Evolutionary conservation across 2,113 vertebrate genomes (phyloP).

Genomic region (Psilopogon haemacephalus): DNA sequence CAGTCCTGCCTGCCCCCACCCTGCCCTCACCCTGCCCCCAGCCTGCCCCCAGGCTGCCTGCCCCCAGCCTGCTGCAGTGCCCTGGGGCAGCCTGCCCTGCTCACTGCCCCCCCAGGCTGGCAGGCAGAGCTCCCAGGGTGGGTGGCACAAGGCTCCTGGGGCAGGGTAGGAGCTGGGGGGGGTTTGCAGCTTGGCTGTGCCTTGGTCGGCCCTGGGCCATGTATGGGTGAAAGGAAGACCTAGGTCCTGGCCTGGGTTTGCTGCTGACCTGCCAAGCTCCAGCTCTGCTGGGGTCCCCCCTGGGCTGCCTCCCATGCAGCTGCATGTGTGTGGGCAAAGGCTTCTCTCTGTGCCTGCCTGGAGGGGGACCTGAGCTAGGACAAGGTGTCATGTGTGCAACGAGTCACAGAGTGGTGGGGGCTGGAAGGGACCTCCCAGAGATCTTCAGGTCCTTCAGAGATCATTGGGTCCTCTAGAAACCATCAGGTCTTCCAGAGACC

Average conservation of each 20-base stretch:
- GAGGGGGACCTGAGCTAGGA: background rate
- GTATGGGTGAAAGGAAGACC: background rate
- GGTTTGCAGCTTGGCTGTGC: background rate
- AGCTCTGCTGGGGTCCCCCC: background rate
- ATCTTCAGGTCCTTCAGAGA: too few relatives aligned
- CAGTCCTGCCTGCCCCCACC: too few relatives aligned
- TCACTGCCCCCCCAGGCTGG: rapidly evolving
- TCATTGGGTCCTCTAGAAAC: too few relatives aligned
- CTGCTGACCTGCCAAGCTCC: background rate
- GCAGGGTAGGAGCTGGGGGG: too few relatives aligned
- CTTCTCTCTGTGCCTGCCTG: background rate
- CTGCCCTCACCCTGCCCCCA: rapidly evolving
- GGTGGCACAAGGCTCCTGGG: background rate
- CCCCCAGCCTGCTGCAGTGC: background rate
- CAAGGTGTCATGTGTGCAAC: background rate
- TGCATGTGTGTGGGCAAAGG: background rate
- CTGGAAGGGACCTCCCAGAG: too few relatives aligned
- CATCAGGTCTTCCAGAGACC: too few relatives aligned
- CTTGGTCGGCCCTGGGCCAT: rapidly evolving
- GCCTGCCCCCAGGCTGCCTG: rapidly evolving
- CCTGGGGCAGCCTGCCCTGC: rapidly evolving
- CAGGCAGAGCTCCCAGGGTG: background rate
- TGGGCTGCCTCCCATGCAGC: background rate
- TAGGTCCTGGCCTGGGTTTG: background rate
- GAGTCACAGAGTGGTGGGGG: too few relatives aligned